Evolutionary conservation across 2,113 vertebrate genomes (phyloP), one percentile per base, ranked within the genome.

Genomic region (Ranitomeya imitator): DNA sequence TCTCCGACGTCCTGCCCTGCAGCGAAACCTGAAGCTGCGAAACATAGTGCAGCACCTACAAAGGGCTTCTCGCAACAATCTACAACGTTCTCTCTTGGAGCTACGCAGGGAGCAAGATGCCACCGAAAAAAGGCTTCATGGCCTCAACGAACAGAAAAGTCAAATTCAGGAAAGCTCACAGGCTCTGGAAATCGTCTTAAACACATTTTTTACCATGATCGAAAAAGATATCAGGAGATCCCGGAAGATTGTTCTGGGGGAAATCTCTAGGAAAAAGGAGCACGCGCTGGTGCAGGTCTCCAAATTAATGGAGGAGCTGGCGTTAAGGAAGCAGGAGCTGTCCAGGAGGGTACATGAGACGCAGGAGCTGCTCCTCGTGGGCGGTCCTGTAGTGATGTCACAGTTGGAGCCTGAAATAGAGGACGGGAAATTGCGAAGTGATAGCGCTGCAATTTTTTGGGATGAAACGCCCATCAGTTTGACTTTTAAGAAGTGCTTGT

Each of bases 91-190:
- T 12, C 7, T 55, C 23, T 2, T 15, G 51, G 69, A 73, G 14
- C 83, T 85, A 1, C 73, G 15, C 51, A 11, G 1, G 57, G 9
- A 73, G 65, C 26, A 2, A 59, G 67, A 85, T 15, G 52, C 69
- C n/a, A 8, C 23, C 23, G n/a, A 85, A 10, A 26, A 19, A 6
- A 85, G 52, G 52, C 5, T 57, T 6, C 45, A 67, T 4, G 73
- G 21, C 14, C 67, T 85, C 10, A 23, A 59, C 0, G 21, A 73
- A 23, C 67, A 54, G 8, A 71, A 26, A 52, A 57, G 52, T 10
- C 54, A 85, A 71, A 52, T 85, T 57, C 83, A 55, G 73, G 51
- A 85, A 57, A 55, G 54, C 23, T 52, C 83, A 8, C 45, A 67
- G 26, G 23, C 16, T 55, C 26, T 85, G 23, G 65, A n/a, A 18